Percentiles rank a stretch among this genome's conserved stretches.
Evolutionary conservation across 2,888 invertebrate genomes (phyloP).

Genomic region (Gryllus longicercus): DNA sequence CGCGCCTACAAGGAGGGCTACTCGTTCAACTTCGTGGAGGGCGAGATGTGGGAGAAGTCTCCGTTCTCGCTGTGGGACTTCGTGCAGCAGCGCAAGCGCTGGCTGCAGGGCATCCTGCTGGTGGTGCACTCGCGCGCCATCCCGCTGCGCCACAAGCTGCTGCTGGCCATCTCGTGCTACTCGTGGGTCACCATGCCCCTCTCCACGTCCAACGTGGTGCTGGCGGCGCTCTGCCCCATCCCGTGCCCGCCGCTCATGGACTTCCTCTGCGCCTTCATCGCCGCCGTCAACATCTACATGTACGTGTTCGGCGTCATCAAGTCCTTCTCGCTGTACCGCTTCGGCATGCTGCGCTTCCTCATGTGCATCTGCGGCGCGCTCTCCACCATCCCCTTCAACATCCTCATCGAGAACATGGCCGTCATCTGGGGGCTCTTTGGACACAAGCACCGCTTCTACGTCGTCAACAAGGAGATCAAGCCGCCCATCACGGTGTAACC

Average conservation of each 20-base stretch:
- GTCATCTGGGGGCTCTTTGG: conserved; percentile 92
- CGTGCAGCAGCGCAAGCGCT: conserved; percentile 91
- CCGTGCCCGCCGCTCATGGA: conserved; percentile 80
- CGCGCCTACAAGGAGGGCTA: conserved; percentile 87
- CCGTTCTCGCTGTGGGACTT: conserved; percentile 94
- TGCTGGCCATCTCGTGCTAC: conserved; percentile 85
- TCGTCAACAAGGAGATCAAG: conserved; percentile 88
- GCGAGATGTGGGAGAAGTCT: conserved; percentile 98
- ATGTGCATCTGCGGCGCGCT: conserved; percentile 82
- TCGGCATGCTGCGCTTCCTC: conserved; percentile 73
- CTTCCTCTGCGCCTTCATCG: conserved; percentile 84
- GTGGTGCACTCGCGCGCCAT: conserved; percentile 85
- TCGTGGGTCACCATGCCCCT: conserved; percentile 95
- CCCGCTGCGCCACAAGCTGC: conserved; percentile 71
- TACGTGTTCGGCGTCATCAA: conserved; percentile 96
- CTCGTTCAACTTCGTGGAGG: conserved; percentile 92
- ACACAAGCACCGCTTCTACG: conserved; percentile 94
- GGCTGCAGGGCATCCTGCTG: conserved; percentile 88
- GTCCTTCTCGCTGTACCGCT: conserved; percentile 85
- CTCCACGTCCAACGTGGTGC: conserved; percentile 81
- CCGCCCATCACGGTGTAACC: conserved; percentile 61
- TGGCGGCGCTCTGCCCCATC: conserved; percentile 83
- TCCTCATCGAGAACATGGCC: conserved; percentile 90
- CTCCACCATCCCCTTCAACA: conserved; percentile 87
- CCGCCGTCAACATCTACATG: conserved; percentile 94